These are phyloP conservation scores for Diplosoma virens DNA, from an alignment of 23 tunicate genomes.

Conservation along the genomic window DNA sequence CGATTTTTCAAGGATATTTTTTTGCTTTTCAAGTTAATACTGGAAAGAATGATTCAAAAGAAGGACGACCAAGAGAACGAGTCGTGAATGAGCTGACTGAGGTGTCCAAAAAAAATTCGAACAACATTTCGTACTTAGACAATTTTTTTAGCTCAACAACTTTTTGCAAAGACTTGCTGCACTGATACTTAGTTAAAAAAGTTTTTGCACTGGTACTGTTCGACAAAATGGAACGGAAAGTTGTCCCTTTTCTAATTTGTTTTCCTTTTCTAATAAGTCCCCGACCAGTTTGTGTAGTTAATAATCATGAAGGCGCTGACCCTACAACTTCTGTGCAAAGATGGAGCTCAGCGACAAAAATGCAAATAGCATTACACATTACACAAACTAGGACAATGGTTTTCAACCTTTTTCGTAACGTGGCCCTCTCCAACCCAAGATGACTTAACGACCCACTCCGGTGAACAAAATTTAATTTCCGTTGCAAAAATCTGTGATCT, in stretches of 20 bases:
- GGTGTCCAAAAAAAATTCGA: background rate
- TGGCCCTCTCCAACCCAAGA: no score
- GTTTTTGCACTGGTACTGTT: background rate
- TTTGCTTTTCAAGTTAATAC: background rate
- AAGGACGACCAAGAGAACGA: background rate
- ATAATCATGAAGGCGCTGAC: background rate
- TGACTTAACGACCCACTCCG: no score
- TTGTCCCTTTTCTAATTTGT: background rate
- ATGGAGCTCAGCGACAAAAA: background rate
- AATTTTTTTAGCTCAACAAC: no score
- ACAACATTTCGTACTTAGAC: background rate
- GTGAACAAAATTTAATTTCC: no score
- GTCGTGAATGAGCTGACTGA: background rate
- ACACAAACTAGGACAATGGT: no score
- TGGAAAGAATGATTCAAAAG: background rate
- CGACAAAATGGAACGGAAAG: background rate
- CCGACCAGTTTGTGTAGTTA: background rate
- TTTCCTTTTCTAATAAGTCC: background rate
- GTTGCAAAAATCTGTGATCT: no score
- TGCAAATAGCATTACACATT: no score
- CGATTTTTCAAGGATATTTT: background rate
- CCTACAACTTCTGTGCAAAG: background rate
- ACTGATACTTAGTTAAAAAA: no score
- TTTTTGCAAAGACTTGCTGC: no score
- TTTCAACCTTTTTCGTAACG: no score